phyloP scores from a whole-genome alignment of 2,888 invertebrate genomes.

The Meandrusa payeni region DNA sequence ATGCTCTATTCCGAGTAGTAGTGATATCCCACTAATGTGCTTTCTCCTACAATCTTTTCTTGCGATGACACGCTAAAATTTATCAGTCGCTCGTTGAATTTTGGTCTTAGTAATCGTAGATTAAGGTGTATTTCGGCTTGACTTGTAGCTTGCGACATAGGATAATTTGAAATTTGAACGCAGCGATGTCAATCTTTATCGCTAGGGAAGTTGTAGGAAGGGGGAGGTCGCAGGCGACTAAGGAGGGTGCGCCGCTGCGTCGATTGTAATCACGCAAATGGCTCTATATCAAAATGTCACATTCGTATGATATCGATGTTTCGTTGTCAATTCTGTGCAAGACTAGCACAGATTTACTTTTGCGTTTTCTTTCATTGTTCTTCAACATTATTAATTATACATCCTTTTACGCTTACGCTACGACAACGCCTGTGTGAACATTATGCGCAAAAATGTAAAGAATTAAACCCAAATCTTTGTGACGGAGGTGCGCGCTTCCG shows the following conservation, averaged over 20 bases:
- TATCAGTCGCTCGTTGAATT: constrained; percentile 31
- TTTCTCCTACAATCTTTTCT: constrained; percentile 76
- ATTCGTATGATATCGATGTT: constrained; percentile 64
- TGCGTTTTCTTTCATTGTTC: constrained; percentile 23
- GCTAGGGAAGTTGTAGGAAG: constrained; percentile 73
- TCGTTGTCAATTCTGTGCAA: constrained; percentile 58
- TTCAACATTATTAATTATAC: constrained; percentile 2
- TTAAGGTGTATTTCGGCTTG: constrained; percentile 51
- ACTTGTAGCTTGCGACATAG: constrained; percentile 47
- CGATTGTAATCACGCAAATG: constrained; percentile 80
- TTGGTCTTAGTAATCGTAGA: constrained; percentile 40
- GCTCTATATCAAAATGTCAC: constrained; percentile 76
- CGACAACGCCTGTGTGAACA: neutral
- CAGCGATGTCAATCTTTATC: constrained; percentile 77
- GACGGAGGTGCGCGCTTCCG: constrained; percentile 1
- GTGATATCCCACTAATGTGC: constrained; percentile 77
- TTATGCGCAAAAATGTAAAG: constrained; percentile 2
- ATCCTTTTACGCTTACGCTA: neutral
- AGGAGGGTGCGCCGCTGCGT: constrained; percentile 74
- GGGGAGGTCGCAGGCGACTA: constrained; percentile 45
- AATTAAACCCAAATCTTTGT: constrained; percentile 9
- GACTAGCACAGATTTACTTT: constrained; percentile 35
- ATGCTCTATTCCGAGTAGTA: constrained; percentile 67
- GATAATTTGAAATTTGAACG: constrained; percentile 71
- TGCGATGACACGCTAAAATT: constrained; percentile 74